Conservation (phyloP, 53 echinoderm and acorn worm species). For the Arbacia lixula region DNA sequence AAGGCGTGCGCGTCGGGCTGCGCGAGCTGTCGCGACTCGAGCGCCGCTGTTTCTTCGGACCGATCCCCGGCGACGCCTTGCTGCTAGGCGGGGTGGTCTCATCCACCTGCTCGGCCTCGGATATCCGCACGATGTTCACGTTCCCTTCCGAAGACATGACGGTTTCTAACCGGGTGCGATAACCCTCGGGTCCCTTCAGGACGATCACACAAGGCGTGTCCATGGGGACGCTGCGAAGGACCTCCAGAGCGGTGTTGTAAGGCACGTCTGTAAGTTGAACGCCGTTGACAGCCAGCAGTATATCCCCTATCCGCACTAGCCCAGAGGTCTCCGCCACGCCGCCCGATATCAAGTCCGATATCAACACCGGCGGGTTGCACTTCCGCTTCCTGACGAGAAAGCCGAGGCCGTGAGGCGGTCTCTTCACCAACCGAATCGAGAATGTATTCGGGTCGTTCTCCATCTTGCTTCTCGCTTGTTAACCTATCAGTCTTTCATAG, state of each 20-base stretch:
- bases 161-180: slow-evolving; percentile 86
- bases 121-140: slow-evolving; percentile 81
- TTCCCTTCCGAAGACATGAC: slow-evolving; percentile 84
- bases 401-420: slow-evolving; percentile 93
- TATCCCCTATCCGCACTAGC: slow-evolving; percentile 88
- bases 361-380: slow-evolving; percentile 92
- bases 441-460: slow-evolving; percentile 91
- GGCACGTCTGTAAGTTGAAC: slow-evolving; percentile 94
- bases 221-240: slow-evolving; percentile 94
- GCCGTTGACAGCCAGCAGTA: slow-evolving; percentile 93
- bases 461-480: too few species aligned
- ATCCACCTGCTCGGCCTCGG: slow-evolving; percentile 66
- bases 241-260: slow-evolving; percentile 95
- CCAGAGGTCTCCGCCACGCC: slow-evolving; percentile 96
- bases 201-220: slow-evolving; percentile 94
- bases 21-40: slow-evolving; percentile 66
- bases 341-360: slow-evolving; percentile 93
- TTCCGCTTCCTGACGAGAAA: slow-evolving; percentile 98
- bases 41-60: slow-evolving; percentile 73
- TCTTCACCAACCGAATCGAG: slow-evolving; percentile 90
- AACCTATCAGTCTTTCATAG: too few species aligned
- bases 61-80: slow-evolving; percentile 57
- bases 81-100: slow-evolving; percentile 43
- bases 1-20: slow-evolving; percentile 70
- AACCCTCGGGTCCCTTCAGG: slow-evolving; percentile 90